Percentiles rank a stretch among this genome's conserved stretches.
phyloP scores from a whole-genome alignment of 2,888 invertebrate genomes.

The Lingula anatina region DNA sequence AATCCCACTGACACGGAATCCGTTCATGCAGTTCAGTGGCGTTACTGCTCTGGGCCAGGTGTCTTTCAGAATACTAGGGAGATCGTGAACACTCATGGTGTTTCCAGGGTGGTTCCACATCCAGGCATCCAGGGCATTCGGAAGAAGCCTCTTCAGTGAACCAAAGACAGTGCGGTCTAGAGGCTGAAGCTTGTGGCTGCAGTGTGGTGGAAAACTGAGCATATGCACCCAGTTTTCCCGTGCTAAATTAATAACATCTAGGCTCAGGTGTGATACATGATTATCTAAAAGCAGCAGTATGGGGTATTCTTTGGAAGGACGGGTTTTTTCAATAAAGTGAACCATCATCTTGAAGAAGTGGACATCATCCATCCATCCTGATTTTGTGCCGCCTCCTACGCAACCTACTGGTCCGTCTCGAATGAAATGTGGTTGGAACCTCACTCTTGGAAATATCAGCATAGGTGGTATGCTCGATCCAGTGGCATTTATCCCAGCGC shows the following conservation, averaged over 20 bases:
- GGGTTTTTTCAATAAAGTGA: conserved; percentile 7
- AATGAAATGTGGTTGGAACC: conserved; percentile 8
- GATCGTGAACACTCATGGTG: neutral
- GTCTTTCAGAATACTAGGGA: neutral
- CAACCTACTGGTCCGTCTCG: conserved; percentile 3
- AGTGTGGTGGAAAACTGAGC: neutral
- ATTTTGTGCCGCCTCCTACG: conserved; percentile 5
- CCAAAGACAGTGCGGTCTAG: neutral
- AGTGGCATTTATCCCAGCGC: conserved; percentile 9
- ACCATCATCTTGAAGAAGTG: conserved; percentile 7
- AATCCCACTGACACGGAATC: neutral
- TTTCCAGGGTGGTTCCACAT: neutral
- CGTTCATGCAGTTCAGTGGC: neutral
- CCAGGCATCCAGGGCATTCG: neutral
- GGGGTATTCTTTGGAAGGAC: conserved; percentile 6
- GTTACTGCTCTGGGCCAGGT: neutral
- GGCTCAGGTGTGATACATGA: conserved; percentile 8
- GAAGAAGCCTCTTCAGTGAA: neutral
- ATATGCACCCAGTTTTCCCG: neutral
- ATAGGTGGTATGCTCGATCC: conserved; percentile 14
- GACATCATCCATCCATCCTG: conserved; percentile 4
- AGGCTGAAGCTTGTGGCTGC: neutral
- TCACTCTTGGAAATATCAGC: conserved; percentile 10
- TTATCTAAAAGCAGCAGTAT: conserved; percentile 11
- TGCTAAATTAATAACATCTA: conserved; percentile 3